Evolutionary conservation across 1,140 invertebrate genomes (phyloP).

Genomic region (Drosophila lowei): DNA sequence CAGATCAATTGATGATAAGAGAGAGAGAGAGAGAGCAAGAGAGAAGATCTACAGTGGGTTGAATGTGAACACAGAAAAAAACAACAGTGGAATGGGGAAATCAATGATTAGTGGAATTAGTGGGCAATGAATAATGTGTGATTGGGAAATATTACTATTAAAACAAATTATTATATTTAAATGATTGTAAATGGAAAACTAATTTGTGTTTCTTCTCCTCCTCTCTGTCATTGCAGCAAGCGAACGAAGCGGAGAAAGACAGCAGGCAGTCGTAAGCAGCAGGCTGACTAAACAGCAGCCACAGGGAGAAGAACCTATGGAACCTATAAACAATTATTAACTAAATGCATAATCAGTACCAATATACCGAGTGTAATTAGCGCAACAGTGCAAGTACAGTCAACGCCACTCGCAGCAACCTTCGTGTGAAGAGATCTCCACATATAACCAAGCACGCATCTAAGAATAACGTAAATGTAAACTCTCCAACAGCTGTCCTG

Average conservation of each 20-base stretch:
- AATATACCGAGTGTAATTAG: constrained; percentile 20
- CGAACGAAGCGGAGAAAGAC: constrained; percentile 56
- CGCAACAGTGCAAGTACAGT: constrained; percentile 53
- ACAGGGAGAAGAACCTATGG: constrained; percentile 32
- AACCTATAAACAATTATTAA: constrained; percentile 60
- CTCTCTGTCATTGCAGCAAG: constrained; percentile 63
- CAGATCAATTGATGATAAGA: constrained; percentile 47
- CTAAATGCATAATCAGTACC: constrained; percentile 50
- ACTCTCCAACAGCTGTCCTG: constrained; percentile 32
- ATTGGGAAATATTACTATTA: too few relatives aligned
- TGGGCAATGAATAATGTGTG: too few relatives aligned
- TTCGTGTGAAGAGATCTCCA: constrained; percentile 78
- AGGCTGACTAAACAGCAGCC: constrained; percentile 1
- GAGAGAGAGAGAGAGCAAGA: too few relatives aligned
- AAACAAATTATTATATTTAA: constrained; percentile 37
- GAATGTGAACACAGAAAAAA: too few relatives aligned
- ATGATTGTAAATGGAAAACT: constrained; percentile 29
- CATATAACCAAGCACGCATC: constrained; percentile 39
- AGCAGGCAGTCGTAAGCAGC: constrained; percentile 73
- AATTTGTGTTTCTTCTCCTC: constrained; percentile 39
- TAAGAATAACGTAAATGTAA: constrained; percentile 12
- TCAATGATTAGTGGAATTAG: background rate
- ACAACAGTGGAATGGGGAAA: constrained; percentile 21
- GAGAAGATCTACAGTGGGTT: too few relatives aligned
- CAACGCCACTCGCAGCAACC: constrained; percentile 71